These are phyloP conservation scores for Tipula unca DNA, from an alignment of 2,888 invertebrate species.

Conservation along the genomic window DNA sequence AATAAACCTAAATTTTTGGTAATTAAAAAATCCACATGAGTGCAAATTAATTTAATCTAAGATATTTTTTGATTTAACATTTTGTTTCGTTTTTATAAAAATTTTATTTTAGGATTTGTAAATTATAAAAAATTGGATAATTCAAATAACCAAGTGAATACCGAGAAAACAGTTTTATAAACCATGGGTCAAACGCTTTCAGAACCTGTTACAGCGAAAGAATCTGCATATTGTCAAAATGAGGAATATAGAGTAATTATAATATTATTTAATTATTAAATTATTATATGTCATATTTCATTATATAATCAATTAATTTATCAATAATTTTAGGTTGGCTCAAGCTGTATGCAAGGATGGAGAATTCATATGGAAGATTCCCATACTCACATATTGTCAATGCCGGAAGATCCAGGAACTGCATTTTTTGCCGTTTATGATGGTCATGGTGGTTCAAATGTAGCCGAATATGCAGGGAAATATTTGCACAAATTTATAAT, in stretches of 20 bases:
- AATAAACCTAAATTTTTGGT: neutral
- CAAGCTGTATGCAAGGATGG: conserved; percentile 99
- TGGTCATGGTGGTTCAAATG: conserved; percentile 62
- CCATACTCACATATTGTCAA: conserved; percentile 87
- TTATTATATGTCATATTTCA: neutral
- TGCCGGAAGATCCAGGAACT: conserved; percentile 87
- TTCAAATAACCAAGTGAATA: neutral
- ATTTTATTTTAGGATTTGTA: neutral
- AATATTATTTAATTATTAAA: neutral
- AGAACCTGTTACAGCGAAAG: conserved; percentile 89
- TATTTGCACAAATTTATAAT: conserved; percentile 89
- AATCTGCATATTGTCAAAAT: conserved; percentile 73
- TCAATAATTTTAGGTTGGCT: conserved; percentile 58
- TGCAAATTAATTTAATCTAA: neutral
- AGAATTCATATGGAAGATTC: conserved; percentile 98
- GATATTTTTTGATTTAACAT: neutral
- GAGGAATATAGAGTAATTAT: conserved; percentile 43
- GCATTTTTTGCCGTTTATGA: conserved; percentile 95
- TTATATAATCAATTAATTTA: too few relatives aligned
- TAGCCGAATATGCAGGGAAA: conserved; percentile 91
- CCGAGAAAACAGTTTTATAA: neutral
- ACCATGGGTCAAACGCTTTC: conserved; percentile 95
- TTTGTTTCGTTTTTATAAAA: neutral
- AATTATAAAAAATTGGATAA: neutral
- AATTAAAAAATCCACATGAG: neutral